Conservation (phyloP, 2,113 vertebrate species). For the Cygnus atratus region DNA sequence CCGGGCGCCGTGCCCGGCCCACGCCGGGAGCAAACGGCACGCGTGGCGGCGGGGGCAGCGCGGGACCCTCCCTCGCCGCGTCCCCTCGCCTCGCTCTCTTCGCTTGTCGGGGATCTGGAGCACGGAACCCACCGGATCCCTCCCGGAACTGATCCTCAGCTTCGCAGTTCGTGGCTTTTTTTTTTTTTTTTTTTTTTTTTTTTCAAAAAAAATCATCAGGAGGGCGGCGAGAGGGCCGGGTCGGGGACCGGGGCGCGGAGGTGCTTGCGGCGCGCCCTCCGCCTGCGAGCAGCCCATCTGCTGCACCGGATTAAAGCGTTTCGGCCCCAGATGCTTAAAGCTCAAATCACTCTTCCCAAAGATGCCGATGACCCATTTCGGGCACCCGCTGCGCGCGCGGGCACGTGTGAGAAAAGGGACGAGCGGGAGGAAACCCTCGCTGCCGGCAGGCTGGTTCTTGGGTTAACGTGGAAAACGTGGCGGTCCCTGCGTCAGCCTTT, state of each 20-base stretch:
- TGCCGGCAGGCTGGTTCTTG: too few relatives aligned
- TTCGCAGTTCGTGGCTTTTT: fast-evolving
- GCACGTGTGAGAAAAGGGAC: background rate
- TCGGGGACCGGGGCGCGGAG: too few relatives aligned
- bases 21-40: too few relatives aligned
- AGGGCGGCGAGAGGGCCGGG: background rate
- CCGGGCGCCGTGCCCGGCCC: too few relatives aligned
- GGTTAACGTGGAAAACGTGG: too few relatives aligned
- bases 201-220: too few relatives aligned
- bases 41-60: too few relatives aligned
- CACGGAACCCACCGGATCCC: too few relatives aligned
- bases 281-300: background rate
- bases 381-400: background rate
- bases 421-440: background rate
- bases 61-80: too few relatives aligned
- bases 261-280: background rate
- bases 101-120: fast-evolving
- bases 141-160: background rate
- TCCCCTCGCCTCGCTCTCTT: background rate
- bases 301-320: background rate
- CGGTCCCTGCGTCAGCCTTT: too few relatives aligned
- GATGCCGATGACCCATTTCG: constrained; percentile 37
- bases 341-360: constrained; percentile 10
- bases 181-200: too few relatives aligned
- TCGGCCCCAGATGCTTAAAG: constrained; percentile 12